Conservation (phyloP, 2,888 invertebrate genomes). For the Cremastinae sp. region DNA sequence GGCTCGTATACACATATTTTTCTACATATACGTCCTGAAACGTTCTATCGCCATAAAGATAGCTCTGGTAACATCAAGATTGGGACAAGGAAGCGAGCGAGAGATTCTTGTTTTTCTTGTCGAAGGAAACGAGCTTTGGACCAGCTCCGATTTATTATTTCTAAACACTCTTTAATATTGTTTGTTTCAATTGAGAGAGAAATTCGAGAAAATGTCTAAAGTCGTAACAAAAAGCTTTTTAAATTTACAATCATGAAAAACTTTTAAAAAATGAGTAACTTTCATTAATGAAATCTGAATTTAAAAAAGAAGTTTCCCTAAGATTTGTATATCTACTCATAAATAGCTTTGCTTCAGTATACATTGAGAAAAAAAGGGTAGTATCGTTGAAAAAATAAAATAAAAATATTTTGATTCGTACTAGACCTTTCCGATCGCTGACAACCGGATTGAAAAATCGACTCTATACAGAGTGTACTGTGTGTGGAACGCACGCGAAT, state of each 20-base stretch:
- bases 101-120: slow-evolving; percentile 48
- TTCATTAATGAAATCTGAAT: too few relatives aligned
- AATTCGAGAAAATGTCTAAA: too few relatives aligned
- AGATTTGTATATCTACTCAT: too few relatives aligned
- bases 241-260: too few relatives aligned
- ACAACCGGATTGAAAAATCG: slow-evolving; percentile 41
- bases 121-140: slow-evolving; percentile 31
- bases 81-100: slow-evolving; percentile 19
- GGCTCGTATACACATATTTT: not conserved
- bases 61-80: slow-evolving; percentile 64
- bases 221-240: too few relatives aligned
- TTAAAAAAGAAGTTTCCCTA: too few relatives aligned
- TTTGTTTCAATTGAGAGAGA: too few relatives aligned
- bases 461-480: slow-evolving; percentile 32
- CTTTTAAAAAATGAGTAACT: too few relatives aligned
- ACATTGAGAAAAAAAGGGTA: too few relatives aligned
- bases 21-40: slow-evolving; percentile 24
- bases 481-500: too few relatives aligned
- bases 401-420: slow-evolving; percentile 36
- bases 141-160: not conserved
- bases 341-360: too few relatives aligned
- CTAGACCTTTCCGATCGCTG: slow-evolving; percentile 34
- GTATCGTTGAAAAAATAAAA: too few relatives aligned
- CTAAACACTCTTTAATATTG: not conserved
- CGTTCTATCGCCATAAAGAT: slow-evolving; percentile 71